Evolutionary conservation across 2,888 invertebrate genomes (phyloP), one percentile per base, ranked within the genome.

Genomic region (Microplitis manilae): DNA sequence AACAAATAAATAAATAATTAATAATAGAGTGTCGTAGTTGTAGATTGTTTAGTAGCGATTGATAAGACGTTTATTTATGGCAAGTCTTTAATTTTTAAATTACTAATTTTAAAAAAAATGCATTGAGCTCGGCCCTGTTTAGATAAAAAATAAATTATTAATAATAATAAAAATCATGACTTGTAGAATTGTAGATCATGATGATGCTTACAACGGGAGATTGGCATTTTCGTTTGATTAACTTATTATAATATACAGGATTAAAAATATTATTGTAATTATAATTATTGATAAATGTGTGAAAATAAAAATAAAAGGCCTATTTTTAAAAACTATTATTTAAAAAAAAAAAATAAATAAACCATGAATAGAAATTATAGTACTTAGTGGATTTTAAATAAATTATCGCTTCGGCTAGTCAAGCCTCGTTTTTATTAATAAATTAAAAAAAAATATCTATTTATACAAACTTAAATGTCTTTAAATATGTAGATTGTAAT

Each of bases 361-460:
- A 30, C 4, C 4, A 30, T 77, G 79, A 80, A 76, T 82, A 81
- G 81, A 80, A 76, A 79, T 82, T 77, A 62, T 77, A 81, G 77
- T 79, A 78, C 78, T 80, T 80, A 80, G 79, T 74, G 76, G 68
- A 78, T 76, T 76, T 76, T 67, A 79, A 75, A 78, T 64, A 79
- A 75, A 78, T 78, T 77, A 50, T 50, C 50, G 79, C 77, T 79
- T 75, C 20, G 76, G 73, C 78, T 75, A 67, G 68, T 73, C 71
- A 76, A 69, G 61, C n/a, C 75, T 80, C 71, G 39, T 81, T 61
- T 39, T 69, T 68, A 64, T 62, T 20, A 38, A 17, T 17, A 30
- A 41, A 62, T 65, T 50, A 65, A 40, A 59, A 30, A 30, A 30
- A 50, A 50, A 50, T 2, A 40, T 65, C 40, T n/a, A 64, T 65